phyloP scores from a whole-genome alignment of 2,888 invertebrate species.

The Flexamia atlantica region DNA sequence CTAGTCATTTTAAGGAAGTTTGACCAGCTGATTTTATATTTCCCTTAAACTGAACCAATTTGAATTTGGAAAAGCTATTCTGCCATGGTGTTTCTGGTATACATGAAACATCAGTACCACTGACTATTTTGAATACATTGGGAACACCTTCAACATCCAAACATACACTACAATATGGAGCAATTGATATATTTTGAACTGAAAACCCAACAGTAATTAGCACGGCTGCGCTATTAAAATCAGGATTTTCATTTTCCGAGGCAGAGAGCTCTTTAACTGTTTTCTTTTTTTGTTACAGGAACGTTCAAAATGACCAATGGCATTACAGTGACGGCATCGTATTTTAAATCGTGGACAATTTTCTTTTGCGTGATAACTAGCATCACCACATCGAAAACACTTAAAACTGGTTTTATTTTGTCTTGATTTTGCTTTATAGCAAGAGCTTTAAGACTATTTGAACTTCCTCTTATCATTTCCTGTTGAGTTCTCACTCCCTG shows the following conservation, averaged over 20 bases:
- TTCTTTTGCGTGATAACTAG: neutral
- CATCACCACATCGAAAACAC: neutral
- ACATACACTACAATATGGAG: constrained; percentile 79
- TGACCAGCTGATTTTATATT: constrained; percentile 7
- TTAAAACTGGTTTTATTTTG: neutral
- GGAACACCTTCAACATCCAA: constrained; percentile 73
- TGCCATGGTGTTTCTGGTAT: constrained; percentile 2
- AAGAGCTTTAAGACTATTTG: neutral
- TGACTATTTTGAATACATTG: constrained; percentile 31
- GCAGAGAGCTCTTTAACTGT: neutral
- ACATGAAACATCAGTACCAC: constrained; percentile 26
- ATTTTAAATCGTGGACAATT: constrained; percentile 8
- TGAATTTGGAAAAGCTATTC: neutral
- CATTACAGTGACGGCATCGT: neutral
- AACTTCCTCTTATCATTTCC: neutral
- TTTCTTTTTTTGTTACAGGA: constrained; percentile 33
- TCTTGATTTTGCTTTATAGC: neutral
- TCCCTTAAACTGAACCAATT: neutral
- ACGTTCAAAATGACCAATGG: neutral
- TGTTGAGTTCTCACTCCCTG: too few relatives aligned
- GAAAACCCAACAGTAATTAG: constrained; percentile 4
- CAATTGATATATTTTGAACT: neutral
- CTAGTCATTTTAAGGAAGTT: neutral
- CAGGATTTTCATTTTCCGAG: neutral
- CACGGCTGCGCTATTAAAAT: neutral